Evolutionary conservation across 2,888 invertebrate species (phyloP).

Genomic region (Catocala sponsa): DNA sequence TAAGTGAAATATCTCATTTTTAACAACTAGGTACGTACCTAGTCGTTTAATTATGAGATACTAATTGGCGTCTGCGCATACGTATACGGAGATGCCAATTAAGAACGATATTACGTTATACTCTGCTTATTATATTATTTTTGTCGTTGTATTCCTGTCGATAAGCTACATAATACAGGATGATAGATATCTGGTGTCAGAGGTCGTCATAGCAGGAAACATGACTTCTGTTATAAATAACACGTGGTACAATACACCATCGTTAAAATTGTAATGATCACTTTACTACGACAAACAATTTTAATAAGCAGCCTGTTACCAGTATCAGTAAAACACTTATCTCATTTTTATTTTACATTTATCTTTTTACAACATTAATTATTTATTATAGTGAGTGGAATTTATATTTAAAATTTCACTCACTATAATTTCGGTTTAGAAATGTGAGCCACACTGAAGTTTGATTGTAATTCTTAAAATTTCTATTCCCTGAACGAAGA

Average conservation of each 20-base stretch:
- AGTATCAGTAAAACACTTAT: conserved; percentile 58
- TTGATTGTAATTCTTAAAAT: conserved; percentile 49
- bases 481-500: conserved; percentile 44
- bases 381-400: conserved; percentile 15
- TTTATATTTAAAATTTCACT: neutral
- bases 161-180: conserved; percentile 65
- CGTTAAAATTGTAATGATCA: conserved; percentile 73
- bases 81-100: conserved; percentile 31
- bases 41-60: too few species aligned
- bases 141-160: conserved; percentile 49
- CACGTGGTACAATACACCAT: conserved; percentile 55
- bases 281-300: conserved; percentile 70
- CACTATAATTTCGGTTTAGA: conserved; percentile 20
- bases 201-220: conserved; percentile 77
- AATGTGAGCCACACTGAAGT: conserved; percentile 36
- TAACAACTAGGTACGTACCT: too few species aligned
- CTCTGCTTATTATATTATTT: conserved; percentile 46
- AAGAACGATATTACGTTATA: conserved; percentile 14
- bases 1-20: too few species aligned
- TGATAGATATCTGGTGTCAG: conserved; percentile 79
- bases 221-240: conserved; percentile 47
- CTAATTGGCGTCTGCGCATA: too few species aligned
- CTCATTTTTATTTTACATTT: conserved; percentile 63
- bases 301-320: conserved; percentile 77
- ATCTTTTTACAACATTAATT: conserved; percentile 57